Conservation (phyloP, 2,888 invertebrate genomes). For the Conops quadrifasciatus region DNA sequence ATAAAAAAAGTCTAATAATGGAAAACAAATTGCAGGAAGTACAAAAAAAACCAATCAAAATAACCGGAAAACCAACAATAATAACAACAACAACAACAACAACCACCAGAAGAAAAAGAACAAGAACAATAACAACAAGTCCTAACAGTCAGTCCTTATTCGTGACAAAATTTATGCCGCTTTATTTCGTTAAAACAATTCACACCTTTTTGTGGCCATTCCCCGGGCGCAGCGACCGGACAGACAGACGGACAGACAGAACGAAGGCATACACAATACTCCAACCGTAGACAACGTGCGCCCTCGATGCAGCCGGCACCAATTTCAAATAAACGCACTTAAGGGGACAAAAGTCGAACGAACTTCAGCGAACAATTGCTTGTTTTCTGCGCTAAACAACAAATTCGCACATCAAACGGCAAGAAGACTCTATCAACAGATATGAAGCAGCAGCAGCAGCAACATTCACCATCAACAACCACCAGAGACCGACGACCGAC, state of each 20-base stretch:
- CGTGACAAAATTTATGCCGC: slow-evolving; percentile 44
- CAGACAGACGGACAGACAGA: slow-evolving; percentile 15
- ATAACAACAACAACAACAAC: slow-evolving; percentile 25
- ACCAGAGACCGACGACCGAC: not conserved
- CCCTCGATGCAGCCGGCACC: slow-evolving; percentile 13
- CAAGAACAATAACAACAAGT: slow-evolving; percentile 4
- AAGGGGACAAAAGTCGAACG: slow-evolving; percentile 32
- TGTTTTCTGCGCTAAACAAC: slow-evolving; percentile 59
- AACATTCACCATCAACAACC: not conserved
- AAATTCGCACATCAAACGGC: slow-evolving; percentile 63
- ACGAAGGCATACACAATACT: not conserved
- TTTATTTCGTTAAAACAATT: slow-evolving; percentile 45
- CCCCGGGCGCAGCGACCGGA: slow-evolving; percentile 14
- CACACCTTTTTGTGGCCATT: slow-evolving; percentile 47
- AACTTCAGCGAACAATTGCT: slow-evolving; percentile 52
- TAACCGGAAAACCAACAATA: slow-evolving; percentile 32
- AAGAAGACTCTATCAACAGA: slow-evolving; percentile 56
- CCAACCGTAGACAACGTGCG: not conserved
- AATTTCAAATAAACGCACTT: not conserved
- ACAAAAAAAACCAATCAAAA: slow-evolving; percentile 16
- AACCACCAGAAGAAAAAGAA: slow-evolving; percentile 4
- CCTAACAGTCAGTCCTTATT: slow-evolving; percentile 39
- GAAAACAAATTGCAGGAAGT: not conserved
- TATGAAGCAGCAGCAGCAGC: slow-evolving; percentile 34
- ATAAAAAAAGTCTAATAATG: no score